phyloP scores from a whole-genome alignment of 2,888 invertebrate species.

The Metacarcinus magister region DNA sequence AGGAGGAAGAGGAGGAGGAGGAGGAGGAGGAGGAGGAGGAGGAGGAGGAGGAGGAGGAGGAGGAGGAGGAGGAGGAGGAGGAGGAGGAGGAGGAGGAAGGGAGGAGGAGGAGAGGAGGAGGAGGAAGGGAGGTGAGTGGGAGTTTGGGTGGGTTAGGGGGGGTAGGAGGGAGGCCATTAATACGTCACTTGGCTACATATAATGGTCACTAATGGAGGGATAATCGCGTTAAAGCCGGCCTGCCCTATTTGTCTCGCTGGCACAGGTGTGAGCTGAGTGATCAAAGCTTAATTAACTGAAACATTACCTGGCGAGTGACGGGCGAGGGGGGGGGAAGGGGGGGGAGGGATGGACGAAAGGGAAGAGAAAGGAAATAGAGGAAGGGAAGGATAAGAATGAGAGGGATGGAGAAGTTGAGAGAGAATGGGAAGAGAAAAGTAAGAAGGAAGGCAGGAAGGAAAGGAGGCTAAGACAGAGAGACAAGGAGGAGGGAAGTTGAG shows the following conservation, averaged over 20 bases:
- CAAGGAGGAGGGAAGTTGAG: neutral
- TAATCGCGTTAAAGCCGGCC: slow-evolving; percentile 4
- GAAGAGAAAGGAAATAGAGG: neutral
- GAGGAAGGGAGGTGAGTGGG: neutral
- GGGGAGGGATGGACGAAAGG: neutral
- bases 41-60: neutral
- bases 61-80: neutral
- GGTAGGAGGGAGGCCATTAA: neutral
- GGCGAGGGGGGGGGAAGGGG: neutral
- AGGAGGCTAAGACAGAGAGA: neutral
- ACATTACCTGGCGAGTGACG: neutral
- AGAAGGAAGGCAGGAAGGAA: neutral
- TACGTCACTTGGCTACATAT: slow-evolving; percentile 26
- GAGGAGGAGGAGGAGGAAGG: too few relatives aligned
- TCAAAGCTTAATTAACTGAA: slow-evolving; percentile 18
- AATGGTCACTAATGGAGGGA: slow-evolving; percentile 13
- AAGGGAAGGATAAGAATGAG: neutral
- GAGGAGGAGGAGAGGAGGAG: neutral
- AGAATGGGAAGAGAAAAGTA: neutral
- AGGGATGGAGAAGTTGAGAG: neutral
- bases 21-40: neutral
- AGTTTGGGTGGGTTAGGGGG: too few relatives aligned
- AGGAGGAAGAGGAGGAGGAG: neutral
- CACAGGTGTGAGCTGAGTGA: neutral
- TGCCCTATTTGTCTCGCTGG: neutral